phyloP scores from a whole-genome alignment of 2,797 vertebrate species.

The Aulostomus chinensis region DNA sequence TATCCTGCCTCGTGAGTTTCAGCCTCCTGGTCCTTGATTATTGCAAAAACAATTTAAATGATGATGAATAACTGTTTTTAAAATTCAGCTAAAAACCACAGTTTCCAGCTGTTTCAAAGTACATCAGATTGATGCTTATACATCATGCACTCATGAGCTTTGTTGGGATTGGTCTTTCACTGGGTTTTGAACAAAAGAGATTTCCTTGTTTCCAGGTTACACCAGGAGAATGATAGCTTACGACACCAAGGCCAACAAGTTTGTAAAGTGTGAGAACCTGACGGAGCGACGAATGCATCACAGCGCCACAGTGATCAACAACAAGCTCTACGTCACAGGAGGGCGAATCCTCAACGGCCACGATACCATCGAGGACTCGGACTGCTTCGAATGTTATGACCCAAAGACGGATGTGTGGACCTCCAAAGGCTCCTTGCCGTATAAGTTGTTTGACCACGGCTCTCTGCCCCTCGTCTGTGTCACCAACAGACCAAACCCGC shows the following conservation, averaged over 20 bases:
- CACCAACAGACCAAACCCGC: constrained; percentile 76
- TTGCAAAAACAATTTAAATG: no score
- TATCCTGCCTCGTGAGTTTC: no score
- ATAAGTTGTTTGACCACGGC: constrained; percentile 91
- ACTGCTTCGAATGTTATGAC: constrained; percentile 92
- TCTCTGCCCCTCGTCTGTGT: constrained; percentile 88
- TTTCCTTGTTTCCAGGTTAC: no score
- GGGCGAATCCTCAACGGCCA: constrained; percentile 86
- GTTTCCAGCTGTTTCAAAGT: constrained; percentile 22
- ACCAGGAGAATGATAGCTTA: constrained; percentile 94
- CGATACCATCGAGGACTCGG: constrained; percentile 87
- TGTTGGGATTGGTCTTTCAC: no score
- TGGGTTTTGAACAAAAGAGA: no score
- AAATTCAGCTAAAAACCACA: no score
- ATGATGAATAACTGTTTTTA: no score
- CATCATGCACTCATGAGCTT: no score
- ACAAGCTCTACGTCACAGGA: constrained; percentile 90
- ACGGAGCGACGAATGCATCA: constrained; percentile 96
- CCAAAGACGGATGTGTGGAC: constrained; percentile 88
- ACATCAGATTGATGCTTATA: no score
- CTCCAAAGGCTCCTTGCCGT: constrained; percentile 86
- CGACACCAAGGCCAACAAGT: constrained; percentile 89
- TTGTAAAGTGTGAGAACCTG: constrained; percentile 91
- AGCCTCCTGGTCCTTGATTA: no score
- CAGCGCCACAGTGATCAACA: constrained; percentile 85